phyloP scores from a whole-genome alignment of 2,888 invertebrate genomes.

The Mactromeris polynyma region DNA sequence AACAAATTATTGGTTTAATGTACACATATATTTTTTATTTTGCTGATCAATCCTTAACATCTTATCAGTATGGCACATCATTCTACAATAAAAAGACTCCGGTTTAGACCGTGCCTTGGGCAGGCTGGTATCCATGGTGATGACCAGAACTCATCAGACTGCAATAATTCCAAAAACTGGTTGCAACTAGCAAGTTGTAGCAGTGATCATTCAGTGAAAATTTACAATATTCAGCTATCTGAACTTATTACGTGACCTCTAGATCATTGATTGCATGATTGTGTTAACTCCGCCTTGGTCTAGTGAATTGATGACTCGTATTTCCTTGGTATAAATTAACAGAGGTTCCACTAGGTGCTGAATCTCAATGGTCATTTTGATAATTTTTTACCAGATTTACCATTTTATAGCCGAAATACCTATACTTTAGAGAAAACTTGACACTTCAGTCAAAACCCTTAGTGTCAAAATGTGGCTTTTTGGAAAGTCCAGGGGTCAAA shows the following conservation, averaged over 20 bases:
- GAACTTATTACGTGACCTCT: conserved; percentile 43
- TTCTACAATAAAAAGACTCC: conserved; percentile 84
- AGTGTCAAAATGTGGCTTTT: too few species aligned
- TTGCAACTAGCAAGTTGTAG: conserved; percentile 85
- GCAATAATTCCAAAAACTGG: conserved; percentile 63
- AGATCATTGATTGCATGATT: neutral
- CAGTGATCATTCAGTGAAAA: conserved; percentile 82
- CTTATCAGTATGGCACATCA: conserved; percentile 84
- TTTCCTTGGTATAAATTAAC: too few species aligned
- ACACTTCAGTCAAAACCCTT: too few species aligned
- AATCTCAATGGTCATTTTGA: too few species aligned
- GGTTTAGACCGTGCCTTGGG: conserved; percentile 82
- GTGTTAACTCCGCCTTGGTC: neutral
- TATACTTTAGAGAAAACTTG: too few species aligned
- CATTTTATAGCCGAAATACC: too few species aligned
- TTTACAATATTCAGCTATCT: conserved; percentile 77
- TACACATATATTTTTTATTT: too few species aligned
- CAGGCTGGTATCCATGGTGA: conserved; percentile 72
- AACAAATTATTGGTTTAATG: too few species aligned
- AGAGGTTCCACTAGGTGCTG: too few species aligned
- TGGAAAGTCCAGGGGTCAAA: too few species aligned
- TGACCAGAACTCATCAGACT: conserved; percentile 41
- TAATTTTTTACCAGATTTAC: too few species aligned
- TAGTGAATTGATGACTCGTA: too few species aligned
- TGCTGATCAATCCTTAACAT: conserved; percentile 50